Base-by-base conservation (phyloP, 2,888 invertebrate genomes). In the Drosophila emarginata region DNA sequence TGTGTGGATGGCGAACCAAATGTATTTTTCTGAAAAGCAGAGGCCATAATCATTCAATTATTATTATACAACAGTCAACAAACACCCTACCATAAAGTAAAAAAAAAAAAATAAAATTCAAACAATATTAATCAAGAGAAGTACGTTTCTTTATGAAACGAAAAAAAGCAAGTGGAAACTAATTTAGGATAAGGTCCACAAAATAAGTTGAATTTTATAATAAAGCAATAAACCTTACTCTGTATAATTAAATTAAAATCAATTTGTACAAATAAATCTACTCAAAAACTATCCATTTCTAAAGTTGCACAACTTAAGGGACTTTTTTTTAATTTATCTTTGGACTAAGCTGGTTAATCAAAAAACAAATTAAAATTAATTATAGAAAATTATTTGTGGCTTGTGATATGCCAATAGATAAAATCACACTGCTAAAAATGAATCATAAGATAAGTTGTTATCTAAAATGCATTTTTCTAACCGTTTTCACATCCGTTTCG, bases 321-420 rank as follows among this genome's bases (percentile, higher is more conserved):
- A 28, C 14, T 23, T 51, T 50, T 11, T 53, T 56, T 56, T 21
- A 37, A 37, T 64, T 79, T 79, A 79, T 77, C 76, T 66, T 36
- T 36, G 4, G 26, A 11, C 37, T 61, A 57, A 54, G 37, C 60
- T 40, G 37, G 26, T n/a, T 64, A 63, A 50, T 23, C 23, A 23
- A 23, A 23, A 23, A 23, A 23, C 23, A 23, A 23, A 23, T 23
- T 23, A 2, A 26, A 26, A 26, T 64, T 62, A 58, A 61, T 45
- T 54, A 58, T 61, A 67, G 50, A 28, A 52, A 14, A n/a, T n/a
- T n/a, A n/a, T n/a, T n/a, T n/a, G n/a, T n/a, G 7, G 15, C 53
- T 40, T 37, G 60, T 63, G 64, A 65, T 67, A 71, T 54, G 23
- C 45, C 58, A 21, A 50, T 28, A 61, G 64, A 74, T 69, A 72